Base-by-base conservation (phyloP, 2,888 invertebrate species). In the Eilema depressum region DNA sequence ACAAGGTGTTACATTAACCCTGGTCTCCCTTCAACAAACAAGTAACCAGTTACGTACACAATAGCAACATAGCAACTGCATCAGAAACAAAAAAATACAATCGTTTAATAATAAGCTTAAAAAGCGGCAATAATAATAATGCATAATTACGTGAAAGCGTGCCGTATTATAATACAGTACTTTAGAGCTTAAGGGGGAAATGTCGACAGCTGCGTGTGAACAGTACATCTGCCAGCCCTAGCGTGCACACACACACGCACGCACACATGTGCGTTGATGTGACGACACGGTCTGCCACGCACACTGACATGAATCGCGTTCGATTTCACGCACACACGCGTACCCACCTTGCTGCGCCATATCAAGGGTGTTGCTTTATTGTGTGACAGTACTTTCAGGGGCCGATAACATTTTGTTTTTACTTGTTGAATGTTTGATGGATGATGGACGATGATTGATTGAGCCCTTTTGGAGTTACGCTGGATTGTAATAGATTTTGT, bases 381-480 rank as follows among this genome's bases (percentile, higher is more conserved):
- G 87, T 83, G 80, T 75, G 85, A 86, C 86, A 85, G 75, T 79
- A 83, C 81, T 85, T 85, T 84, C 88, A 92, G 92, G 91, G 90
- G 79, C 84, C 90, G 92, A 91, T 92, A 93, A 90, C 91, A 90
- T 93, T 93, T 94, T 93, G 94, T 95, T 95, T 94, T 94, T 94
- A 95, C 95, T 94, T 95, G 95, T 95, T 95, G 95, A 94, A 93
- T 92, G 89, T 89, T 91, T 94, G 94, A 95, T 94, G 91, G 93
- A 94, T 94, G 93, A 91, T 90, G 85, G 84, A 63, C 85, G 88
- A 94, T 94, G 94, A 95, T 95, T 93, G 94, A 95, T 95, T 85
- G 83, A 79, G 78, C 87, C 86, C 88, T 87, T 88, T 89, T 82
- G 82, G 84, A 87, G 82, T 87, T 85, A 78, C 86, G 83, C 90